Conservation (phyloP, 2,888 invertebrate species). For the Chalcis sispes region DNA sequence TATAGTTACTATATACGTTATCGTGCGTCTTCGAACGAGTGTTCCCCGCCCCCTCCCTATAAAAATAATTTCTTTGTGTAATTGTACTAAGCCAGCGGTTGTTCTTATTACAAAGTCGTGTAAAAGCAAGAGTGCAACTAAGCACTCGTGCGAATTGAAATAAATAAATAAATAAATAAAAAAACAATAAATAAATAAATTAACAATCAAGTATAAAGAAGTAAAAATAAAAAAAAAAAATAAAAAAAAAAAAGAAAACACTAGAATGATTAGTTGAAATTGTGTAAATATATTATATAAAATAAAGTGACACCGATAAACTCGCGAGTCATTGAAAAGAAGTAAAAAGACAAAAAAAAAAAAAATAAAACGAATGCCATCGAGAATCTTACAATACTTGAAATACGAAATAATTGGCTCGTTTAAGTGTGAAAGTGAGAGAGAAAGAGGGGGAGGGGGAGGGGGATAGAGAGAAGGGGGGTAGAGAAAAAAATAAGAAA, state of each 20-base stretch:
- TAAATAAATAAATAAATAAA: conserved; percentile 47
- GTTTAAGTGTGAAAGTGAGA: conserved; percentile 17
- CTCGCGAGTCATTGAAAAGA: conserved; percentile 33
- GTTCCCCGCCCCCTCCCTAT: neutral
- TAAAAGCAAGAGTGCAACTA: conserved; percentile 27
- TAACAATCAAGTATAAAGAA: neutral
- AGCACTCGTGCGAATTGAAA: conserved; percentile 47
- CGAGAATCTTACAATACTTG: conserved; percentile 49
- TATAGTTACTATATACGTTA: conserved; percentile 56
- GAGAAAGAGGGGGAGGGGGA: neutral
- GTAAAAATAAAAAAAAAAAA: neutral
- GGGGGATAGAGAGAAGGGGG: neutral
- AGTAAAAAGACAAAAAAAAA: neutral
- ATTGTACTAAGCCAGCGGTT: conserved; percentile 43
- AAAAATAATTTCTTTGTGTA: conserved; percentile 38
- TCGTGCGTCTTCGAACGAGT: conserved; percentile 46
- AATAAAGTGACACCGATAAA: conserved; percentile 41
- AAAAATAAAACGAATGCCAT: conserved; percentile 38
- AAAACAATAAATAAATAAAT: conserved; percentile 18
- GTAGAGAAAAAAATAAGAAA: conserved; percentile 35
- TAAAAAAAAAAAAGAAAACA: conserved; percentile 35
- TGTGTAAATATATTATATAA: conserved; percentile 64
- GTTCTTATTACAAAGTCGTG: conserved; percentile 38
- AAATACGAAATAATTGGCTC: conserved; percentile 43
- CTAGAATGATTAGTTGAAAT: conserved; percentile 62